phyloP scores from a whole-genome alignment of 2,113 vertebrate species.

The Elephantulus edwardii region DNA sequence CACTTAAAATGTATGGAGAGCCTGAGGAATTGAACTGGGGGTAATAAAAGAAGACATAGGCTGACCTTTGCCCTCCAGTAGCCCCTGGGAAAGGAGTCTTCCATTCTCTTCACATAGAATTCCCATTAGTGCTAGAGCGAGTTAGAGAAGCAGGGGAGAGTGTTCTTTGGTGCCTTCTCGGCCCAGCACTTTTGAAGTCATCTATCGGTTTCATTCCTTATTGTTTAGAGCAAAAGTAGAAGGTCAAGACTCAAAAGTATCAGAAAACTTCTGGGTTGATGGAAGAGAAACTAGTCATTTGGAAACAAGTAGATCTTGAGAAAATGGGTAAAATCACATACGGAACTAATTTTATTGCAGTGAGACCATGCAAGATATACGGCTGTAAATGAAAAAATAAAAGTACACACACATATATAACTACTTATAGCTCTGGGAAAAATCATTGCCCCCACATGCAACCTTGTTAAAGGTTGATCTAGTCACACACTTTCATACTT shows the following conservation, averaged over 20 bases:
- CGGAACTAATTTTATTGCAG: conserved; percentile 33
- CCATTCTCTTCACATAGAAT: background rate
- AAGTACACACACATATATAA: too few species aligned
- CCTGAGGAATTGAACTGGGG: background rate
- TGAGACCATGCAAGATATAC: conserved; percentile 46
- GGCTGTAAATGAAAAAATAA: background rate
- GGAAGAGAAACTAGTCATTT: background rate
- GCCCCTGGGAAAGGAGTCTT: background rate
- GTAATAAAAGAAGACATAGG: background rate
- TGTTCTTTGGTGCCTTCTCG: background rate
- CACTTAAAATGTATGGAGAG: background rate
- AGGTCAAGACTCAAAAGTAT: background rate
- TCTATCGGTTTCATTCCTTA: background rate
- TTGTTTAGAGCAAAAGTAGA: background rate
- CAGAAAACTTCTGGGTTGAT: background rate
- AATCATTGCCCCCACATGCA: conserved; percentile 25
- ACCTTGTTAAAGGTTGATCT: background rate
- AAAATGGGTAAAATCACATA: conserved; percentile 25
- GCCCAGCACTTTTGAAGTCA: conserved; percentile 17
- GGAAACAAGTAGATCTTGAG: conserved; percentile 16
- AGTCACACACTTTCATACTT: background rate
- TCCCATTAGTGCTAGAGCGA: background rate
- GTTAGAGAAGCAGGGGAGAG: background rate
- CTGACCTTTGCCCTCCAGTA: background rate
- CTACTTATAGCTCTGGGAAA: conserved; percentile 52